phyloP scores from a whole-genome alignment of 2,888 invertebrate species.

The Drosophila aldrichi region DNA sequence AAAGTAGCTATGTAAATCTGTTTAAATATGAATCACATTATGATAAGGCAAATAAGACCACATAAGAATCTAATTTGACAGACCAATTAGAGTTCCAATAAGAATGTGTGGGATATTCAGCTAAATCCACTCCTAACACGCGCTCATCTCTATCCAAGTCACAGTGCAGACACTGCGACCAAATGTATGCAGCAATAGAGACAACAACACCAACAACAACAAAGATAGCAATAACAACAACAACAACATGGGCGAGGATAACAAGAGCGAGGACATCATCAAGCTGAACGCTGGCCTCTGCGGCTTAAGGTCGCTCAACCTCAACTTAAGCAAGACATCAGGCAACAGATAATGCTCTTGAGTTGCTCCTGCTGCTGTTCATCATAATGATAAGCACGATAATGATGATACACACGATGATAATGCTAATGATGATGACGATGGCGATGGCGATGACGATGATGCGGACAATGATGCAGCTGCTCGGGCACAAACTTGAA shows the following conservation, averaged over 20 bases:
- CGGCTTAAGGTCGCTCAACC: constrained; percentile 58
- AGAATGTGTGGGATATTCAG: not conserved
- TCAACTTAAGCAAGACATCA: constrained; percentile 53
- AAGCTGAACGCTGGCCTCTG: constrained; percentile 33
- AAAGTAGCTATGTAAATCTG: no score
- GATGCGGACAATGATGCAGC: constrained; percentile 37
- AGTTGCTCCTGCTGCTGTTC: constrained; percentile 26
- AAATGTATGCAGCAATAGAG: constrained; percentile 32
- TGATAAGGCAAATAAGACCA: no score
- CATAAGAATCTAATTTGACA: not conserved
- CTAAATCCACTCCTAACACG: not conserved
- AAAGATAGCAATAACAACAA: constrained; percentile 17
- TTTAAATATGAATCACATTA: no score
- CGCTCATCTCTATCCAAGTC: constrained; percentile 9
- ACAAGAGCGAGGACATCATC: constrained; percentile 33
- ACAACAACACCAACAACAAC: not conserved
- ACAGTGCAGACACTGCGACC: constrained; percentile 42
- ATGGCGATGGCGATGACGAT: constrained; percentile 5
- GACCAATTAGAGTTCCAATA: not conserved
- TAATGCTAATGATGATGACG: constrained; percentile 30
- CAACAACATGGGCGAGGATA: constrained; percentile 7
- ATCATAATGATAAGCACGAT: constrained; percentile 11
- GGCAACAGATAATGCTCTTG: constrained; percentile 46
- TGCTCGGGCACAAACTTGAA: constrained; percentile 58
- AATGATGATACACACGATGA: constrained; percentile 18